phyloP scores from a whole-genome alignment of 2,797 vertebrate genomes.

The Vireo griseus region DNA sequence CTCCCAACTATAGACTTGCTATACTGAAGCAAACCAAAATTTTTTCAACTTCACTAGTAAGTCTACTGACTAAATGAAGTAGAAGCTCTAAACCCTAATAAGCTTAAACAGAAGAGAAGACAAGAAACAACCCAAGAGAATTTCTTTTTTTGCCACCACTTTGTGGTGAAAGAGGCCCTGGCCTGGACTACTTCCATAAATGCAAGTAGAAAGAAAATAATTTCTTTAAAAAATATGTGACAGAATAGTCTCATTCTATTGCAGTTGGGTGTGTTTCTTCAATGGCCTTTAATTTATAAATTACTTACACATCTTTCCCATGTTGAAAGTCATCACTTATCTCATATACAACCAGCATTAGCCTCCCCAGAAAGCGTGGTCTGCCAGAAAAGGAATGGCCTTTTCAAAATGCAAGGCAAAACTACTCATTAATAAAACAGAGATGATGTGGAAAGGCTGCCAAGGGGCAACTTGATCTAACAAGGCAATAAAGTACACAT shows the following conservation, averaged over 20 bases:
- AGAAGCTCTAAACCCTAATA: neutral
- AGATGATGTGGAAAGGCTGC: constrained; percentile 36
- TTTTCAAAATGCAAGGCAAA: constrained; percentile 47
- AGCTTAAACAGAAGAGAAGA: neutral
- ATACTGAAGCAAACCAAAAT: neutral
- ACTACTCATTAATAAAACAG: constrained; percentile 65
- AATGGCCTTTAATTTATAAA: constrained; percentile 33
- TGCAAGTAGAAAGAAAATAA: neutral
- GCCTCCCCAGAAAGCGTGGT: neutral
- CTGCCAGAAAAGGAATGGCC: constrained; percentile 43
- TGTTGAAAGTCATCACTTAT: constrained; percentile 9
- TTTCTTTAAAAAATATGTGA: neutral
- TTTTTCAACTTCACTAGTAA: neutral
- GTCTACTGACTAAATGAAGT: neutral
- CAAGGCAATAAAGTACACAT: constrained; percentile 31
- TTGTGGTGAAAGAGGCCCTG: neutral
- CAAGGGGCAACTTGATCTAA: constrained; percentile 60
- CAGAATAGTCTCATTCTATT: neutral
- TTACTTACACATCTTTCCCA: constrained; percentile 23
- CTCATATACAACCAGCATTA: constrained; percentile 4
- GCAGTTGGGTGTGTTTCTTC: neutral
- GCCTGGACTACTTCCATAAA: neutral
- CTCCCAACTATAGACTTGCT: neutral
- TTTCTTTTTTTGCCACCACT: neutral
- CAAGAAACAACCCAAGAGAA: neutral